Evolutionary conservation across 2,888 invertebrate species (phyloP), one percentile per base, ranked within the genome.

Genomic region (Drosophila paranaensis): DNA sequence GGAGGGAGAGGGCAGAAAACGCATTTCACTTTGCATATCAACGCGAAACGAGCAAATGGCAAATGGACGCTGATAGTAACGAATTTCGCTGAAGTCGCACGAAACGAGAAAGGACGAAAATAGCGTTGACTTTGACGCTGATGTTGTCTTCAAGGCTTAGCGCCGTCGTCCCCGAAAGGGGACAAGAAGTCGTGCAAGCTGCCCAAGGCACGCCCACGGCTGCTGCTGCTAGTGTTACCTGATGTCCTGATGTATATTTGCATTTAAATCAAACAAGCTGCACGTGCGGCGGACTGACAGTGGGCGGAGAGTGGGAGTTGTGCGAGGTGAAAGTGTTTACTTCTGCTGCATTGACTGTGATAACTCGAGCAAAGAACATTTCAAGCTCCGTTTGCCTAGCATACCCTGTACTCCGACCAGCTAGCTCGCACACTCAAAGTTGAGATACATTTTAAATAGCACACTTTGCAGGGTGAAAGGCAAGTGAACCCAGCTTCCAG

Each of bases 11-110:
- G 40, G 37, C 33, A 40, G 42, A 62, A 71, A 88, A 78, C 71
- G 82, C 75, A 89, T 81, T 89, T 72, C 82, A 87, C 87, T 83
- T 87, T 83, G 89, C 83, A 83, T 89, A 83, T 72, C 64, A 63
- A 48, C 40, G 51, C 58, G 56, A 33, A 58, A 45, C 45, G 42
- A 30, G 60, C 62, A 71, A 78, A 61, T 50, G 65, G 58, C 46
- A 70, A 76, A 74, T 64, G 39, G 54, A 50, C 61, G 65, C 50
- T 62, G 62, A 65, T 61, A 69, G 45, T 48, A 61, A 40, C 53
- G 57, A 63, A 56, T 65, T 70, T 60, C 16, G 39, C 25, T 3
- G 30, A 48, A 65, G 14, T 14, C 20, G 27, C 39, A 37, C 39
- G 27, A 54, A 27, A 11, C 40, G n/a, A 27, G 20, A 60, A 50